These are phyloP conservation scores for Gavia stellata DNA, from an alignment of 2,113 vertebrate species.

Conservation along the genomic window DNA sequence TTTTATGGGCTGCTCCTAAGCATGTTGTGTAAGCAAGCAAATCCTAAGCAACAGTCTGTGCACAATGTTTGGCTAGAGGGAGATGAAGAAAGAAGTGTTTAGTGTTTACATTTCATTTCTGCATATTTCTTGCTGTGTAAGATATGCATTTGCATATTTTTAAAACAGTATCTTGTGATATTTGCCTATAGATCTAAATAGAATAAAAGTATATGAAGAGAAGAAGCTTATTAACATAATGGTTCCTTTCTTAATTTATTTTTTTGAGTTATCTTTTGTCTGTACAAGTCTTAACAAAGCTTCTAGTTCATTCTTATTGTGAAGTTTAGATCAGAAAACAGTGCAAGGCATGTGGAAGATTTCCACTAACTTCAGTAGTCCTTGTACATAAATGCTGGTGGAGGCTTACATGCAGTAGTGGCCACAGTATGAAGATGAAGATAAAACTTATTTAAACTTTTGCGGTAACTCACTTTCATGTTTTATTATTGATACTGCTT, in stretches of 20 bases:
- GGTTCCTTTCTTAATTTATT: background rate
- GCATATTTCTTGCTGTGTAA: background rate
- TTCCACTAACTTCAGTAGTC: background rate
- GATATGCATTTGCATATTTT: background rate
- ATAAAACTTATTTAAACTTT: background rate
- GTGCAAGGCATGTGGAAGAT: background rate
- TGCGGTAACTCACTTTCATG: background rate
- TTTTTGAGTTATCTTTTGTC: background rate
- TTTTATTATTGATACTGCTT: background rate
- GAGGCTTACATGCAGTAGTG: background rate
- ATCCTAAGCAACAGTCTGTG: background rate
- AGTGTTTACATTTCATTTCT: background rate
- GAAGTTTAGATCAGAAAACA: background rate
- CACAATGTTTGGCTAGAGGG: background rate
- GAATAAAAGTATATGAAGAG: background rate
- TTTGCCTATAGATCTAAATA: background rate
- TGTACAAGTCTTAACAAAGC: background rate
- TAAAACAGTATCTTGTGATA: background rate
- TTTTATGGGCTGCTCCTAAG: background rate
- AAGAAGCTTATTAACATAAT: background rate
- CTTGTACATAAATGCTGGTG: accelerated
- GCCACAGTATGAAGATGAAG: background rate
- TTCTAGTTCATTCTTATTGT: background rate
- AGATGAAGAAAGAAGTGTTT: background rate
- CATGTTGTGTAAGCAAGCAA: constrained; percentile 1